Base-by-base conservation (phyloP, 2,797 vertebrate species). In the Lepilemur septentrionalis region DNA sequence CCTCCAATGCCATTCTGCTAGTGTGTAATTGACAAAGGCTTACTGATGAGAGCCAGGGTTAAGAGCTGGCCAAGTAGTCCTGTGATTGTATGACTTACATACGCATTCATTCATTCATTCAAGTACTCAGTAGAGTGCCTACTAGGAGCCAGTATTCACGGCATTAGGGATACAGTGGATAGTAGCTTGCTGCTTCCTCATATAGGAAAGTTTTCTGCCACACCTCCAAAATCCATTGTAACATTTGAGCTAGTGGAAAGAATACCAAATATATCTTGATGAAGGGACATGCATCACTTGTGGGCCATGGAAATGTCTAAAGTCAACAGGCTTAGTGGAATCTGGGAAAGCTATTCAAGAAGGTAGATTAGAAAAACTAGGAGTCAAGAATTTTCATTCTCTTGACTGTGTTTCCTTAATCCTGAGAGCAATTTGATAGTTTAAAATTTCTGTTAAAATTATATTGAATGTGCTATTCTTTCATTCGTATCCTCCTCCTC, bases 201-300 rank as follows among this genome's bases (percentile, higher is more conserved):
- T 46, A 32, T 50, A 76, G 43, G 57, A 67, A 79, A 83, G 57
- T 25, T 94, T 87, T 43, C 50, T 70, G 11, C 7, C 75, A 32
- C 7, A 30, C 30, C 11, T 30, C 30, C 28, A 57, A 57, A 88
- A 50, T 73, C 72, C 2, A 48, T 32, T 32, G 48, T 90, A 22
- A n/a, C 35, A 18, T 90, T 95, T 75, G 85, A 70, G 63, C 87
- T 63, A 41, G 22, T 82, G 46, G 61, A 83, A 97, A 61, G 14
- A 90, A 57, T 32, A 79, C 11, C n/a, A 87, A 35, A 67, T 23
- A 50, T 23, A 52, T 43, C 23, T 38, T 14, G 7, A 30, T 15
- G n/a, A 76, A 82, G 48, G 18, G 2, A 1, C 48, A 48, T 69
- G 12, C 14, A 23, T 69, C 30, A 20, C 10, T 67, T 32, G 7